Evolutionary conservation across 2,113 vertebrate species (phyloP).

Genomic region (Trichechus manatus): DNA sequence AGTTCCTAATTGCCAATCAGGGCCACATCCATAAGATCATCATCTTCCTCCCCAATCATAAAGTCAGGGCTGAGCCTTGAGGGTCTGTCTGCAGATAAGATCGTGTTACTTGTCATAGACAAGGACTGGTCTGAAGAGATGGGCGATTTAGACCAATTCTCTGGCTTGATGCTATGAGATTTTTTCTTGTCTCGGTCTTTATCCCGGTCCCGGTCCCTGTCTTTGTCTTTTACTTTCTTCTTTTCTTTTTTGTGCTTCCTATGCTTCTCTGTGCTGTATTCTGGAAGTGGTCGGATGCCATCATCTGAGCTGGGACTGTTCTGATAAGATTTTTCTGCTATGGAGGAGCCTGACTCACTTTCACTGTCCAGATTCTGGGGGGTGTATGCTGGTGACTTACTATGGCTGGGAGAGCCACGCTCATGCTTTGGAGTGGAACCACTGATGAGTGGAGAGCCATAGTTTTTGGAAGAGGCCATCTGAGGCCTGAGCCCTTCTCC

Average conservation of each 20-base stretch:
- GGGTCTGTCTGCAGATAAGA: conserved; percentile 92
- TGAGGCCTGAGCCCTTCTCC: conserved; percentile 94
- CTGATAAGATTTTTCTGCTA: conserved; percentile 98
- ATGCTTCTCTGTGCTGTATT: conserved; percentile 96
- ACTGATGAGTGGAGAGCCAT: conserved; percentile 96
- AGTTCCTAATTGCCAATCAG: conserved; percentile 93
- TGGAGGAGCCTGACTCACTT: conserved; percentile 98
- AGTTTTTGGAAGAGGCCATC: conserved; percentile 95
- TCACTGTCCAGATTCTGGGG: conserved; percentile 98
- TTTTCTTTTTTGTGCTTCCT: conserved; percentile 99
- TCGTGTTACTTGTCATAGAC: conserved; percentile 89
- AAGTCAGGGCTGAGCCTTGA: conserved; percentile 95
- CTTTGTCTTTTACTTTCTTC: conserved; percentile 96
- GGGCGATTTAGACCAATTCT: conserved; percentile 97
- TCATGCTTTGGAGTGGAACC: conserved; percentile 98
- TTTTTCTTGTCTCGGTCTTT: conserved; percentile 97
- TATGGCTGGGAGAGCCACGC: conserved; percentile 98
- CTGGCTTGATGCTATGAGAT: conserved; percentile 94
- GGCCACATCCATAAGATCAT: conserved; percentile 98
- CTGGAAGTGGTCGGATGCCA: conserved; percentile 92
- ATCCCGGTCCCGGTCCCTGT: conserved; percentile 93
- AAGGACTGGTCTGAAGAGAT: conserved; percentile 94
- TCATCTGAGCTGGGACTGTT: conserved; percentile 99
- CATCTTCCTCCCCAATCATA: conserved; percentile 96
- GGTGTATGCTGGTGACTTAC: conserved; percentile 97